phyloP scores from a whole-genome alignment of 2,113 vertebrate species.

The Aspidoscelis tigris region DNA sequence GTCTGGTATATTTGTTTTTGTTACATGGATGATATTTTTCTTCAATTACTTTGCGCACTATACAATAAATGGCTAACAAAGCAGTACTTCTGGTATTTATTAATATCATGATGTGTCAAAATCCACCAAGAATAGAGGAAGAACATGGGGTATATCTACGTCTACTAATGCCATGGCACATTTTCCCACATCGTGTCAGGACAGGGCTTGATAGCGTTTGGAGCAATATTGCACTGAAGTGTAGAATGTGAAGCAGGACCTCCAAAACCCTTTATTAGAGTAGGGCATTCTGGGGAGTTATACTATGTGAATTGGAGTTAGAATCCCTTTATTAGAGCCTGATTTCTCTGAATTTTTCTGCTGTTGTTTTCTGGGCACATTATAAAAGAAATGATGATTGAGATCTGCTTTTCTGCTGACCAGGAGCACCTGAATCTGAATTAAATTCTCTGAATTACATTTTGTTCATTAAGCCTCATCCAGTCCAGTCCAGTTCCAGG shows the following conservation, averaged over 20 bases:
- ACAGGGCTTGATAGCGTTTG: background rate
- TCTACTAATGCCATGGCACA: background rate
- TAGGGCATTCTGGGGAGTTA: background rate
- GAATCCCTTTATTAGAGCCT: background rate
- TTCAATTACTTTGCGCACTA: constrained; percentile 65
- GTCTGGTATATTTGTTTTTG: constrained; percentile 54
- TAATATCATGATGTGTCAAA: background rate
- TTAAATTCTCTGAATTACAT: no score
- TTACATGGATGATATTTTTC: constrained; percentile 57
- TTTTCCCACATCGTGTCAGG: no score
- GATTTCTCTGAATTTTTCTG: background rate
- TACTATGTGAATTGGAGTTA: background rate
- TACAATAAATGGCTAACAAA: constrained; percentile 74
- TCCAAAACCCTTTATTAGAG: background rate
- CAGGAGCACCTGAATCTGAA: no score
- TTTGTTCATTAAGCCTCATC: no score
- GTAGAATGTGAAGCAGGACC: background rate
- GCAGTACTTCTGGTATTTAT: background rate
- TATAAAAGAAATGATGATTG: background rate
- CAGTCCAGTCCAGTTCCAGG: no score
- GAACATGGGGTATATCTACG: background rate
- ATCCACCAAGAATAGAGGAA: no score
- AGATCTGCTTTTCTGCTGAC: background rate
- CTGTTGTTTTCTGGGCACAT: background rate
- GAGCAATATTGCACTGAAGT: background rate